A percentile compares a stretch with the other conserved stretches of the same genome.
These are phyloP conservation scores for Enteromius trimaculatus DNA, from an alignment of 2,797 vertebrate genomes.

Conservation along the genomic window DNA sequence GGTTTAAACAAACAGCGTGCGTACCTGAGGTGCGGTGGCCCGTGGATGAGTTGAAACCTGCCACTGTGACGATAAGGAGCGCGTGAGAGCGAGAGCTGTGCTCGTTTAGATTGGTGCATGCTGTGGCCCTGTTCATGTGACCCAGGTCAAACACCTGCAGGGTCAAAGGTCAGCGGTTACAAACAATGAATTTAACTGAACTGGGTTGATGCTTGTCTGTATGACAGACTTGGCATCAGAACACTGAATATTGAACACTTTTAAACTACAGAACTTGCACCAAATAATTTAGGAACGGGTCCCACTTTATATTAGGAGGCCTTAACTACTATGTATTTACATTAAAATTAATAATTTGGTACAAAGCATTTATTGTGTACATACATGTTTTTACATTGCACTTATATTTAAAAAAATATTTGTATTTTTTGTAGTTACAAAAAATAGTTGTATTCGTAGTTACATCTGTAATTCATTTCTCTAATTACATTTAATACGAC, in stretches of 20 bases:
- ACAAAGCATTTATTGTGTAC: too few species aligned
- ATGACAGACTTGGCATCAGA: neutral
- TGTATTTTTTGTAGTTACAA: too few species aligned
- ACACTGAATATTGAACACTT: neutral
- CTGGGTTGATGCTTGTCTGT: neutral
- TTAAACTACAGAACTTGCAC: neutral
- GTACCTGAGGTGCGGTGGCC: constrained; percentile 87
- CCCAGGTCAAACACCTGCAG: constrained; percentile 89
- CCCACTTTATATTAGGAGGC: too few species aligned
- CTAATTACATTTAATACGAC: too few species aligned
- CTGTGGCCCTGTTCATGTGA: constrained; percentile 87
- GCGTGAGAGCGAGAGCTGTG: constrained; percentile 96
- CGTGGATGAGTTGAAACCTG: constrained; percentile 84
- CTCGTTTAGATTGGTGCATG: constrained; percentile 93
- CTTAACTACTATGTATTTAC: too few species aligned
- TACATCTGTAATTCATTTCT: too few species aligned
- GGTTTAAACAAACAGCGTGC: neutral
- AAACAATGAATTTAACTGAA: neutral
- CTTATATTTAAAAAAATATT: too few species aligned
- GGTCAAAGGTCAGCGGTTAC: constrained; percentile 15
- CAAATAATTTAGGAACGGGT: neutral
- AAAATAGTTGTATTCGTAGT: too few species aligned
- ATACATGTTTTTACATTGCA: too few species aligned
- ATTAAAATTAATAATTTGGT: too few species aligned
- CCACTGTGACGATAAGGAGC: constrained; percentile 89